Evolutionary conservation across 2,888 invertebrate genomes (phyloP).

Genomic region (Zaprionus lineosus): DNA sequence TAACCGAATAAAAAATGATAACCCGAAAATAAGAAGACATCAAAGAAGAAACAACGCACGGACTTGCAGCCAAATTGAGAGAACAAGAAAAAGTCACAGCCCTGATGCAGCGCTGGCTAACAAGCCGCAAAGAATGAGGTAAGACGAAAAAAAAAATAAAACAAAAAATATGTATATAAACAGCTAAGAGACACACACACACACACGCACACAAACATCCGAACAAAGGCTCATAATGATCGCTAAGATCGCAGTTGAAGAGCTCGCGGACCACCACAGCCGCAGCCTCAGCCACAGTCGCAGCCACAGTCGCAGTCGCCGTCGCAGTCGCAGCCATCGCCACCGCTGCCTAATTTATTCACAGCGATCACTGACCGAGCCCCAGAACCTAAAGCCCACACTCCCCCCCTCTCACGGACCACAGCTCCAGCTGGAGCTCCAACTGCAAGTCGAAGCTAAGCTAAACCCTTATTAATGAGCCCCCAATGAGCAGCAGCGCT

Average conservation of each 20-base stretch:
- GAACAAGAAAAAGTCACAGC: conserved; percentile 42
- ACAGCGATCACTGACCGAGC: conserved; percentile 54
- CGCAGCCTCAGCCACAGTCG: too few relatives aligned
- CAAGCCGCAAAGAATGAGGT: conserved; percentile 52
- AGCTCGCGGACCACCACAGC: too few relatives aligned
- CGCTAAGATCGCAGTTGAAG: conserved; percentile 29
- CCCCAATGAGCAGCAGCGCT: conserved; percentile 31
- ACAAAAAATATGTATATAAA: conserved; percentile 1
- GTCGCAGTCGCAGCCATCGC: too few relatives aligned
- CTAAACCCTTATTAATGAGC: conserved; percentile 77
- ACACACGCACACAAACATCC: conserved; percentile 8
- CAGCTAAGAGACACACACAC: conserved; percentile 12
- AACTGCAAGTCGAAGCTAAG: conserved; percentile 17
- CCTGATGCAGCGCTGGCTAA: conserved; percentile 47
- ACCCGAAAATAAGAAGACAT: conserved; percentile 78
- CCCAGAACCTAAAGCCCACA: background rate
- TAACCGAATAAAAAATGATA: conserved; percentile 78
- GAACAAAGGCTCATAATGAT: conserved; percentile 68
- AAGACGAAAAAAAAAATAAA: conserved; percentile 23
- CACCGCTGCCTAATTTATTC: conserved; percentile 78
- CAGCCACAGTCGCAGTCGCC: too few relatives aligned
- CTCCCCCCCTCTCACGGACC: conserved; percentile 24
- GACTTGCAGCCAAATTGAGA: conserved; percentile 49
- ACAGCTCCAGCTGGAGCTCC: conserved; percentile 31
- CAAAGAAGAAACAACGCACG: conserved; percentile 60